Evolutionary conservation across 2,797 vertebrate species (phyloP).

Genomic region (Mus spretus): DNA sequence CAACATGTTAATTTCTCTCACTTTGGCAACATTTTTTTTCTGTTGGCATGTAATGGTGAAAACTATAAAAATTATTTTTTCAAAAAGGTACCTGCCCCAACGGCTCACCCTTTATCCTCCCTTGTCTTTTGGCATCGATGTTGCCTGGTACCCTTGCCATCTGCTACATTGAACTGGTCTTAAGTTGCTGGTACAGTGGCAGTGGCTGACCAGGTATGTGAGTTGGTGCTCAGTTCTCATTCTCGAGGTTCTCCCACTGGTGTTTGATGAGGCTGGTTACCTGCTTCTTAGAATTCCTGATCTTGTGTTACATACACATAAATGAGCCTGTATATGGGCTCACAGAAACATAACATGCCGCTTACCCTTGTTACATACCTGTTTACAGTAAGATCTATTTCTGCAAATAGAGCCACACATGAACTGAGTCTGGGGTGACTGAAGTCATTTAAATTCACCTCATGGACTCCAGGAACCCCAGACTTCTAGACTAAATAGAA

Average conservation of each 20-base stretch:
- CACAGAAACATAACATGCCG: neutral
- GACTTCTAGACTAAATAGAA: neutral
- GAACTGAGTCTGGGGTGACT: neutral
- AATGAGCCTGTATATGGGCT: too few relatives aligned
- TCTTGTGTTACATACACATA: neutral
- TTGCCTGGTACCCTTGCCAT: neutral
- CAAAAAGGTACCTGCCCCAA: neutral
- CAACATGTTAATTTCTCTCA: too few relatives aligned
- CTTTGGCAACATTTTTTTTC: neutral
- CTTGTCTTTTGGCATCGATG: neutral
- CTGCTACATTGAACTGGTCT: neutral
- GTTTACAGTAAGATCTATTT: neutral
- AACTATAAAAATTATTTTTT: neutral
- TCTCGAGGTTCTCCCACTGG: neutral
- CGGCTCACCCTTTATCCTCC: neutral
- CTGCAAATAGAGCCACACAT: neutral
- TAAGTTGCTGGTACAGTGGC: neutral
- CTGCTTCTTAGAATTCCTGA: neutral
- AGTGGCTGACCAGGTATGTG: neutral
- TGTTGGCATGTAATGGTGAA: neutral
- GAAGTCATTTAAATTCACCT: conserved; percentile 12
- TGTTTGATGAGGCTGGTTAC: neutral
- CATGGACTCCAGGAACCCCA: neutral
- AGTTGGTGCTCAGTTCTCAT: neutral
- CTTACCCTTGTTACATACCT: neutral